A percentile compares a stretch with the other conserved stretches of the same genome.
Evolutionary conservation across 2,797 vertebrate genomes (phyloP).

Genomic region (Heteromormyrus szaboi): DNA sequence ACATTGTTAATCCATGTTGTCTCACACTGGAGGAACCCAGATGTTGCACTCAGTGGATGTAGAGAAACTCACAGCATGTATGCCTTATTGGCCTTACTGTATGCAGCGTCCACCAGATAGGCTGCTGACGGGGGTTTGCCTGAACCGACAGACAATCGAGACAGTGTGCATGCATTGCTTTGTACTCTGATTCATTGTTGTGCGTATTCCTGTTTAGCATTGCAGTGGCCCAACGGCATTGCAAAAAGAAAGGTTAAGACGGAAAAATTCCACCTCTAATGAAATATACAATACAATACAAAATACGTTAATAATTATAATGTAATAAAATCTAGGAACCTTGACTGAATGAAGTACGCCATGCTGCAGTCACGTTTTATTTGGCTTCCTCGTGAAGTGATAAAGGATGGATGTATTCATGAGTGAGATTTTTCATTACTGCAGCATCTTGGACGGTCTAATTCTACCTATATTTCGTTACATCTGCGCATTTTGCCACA

Average conservation of each 20-base stretch:
- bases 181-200: constrained; percentile 30
- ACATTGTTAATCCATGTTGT: constrained; percentile 7
- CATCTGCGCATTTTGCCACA: neutral
- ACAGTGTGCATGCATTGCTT: constrained; percentile 19
- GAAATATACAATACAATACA: neutral
- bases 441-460: neutral
- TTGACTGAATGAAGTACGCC: neutral
- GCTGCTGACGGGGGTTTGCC: constrained; percentile 10
- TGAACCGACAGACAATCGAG: constrained; percentile 22
- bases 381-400: neutral
- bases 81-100: constrained; percentile 2
- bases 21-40: constrained; percentile 6
- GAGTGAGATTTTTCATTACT: neutral
- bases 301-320: neutral
- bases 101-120: neutral
- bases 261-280: neutral
- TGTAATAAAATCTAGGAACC: neutral
- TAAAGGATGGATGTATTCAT: neutral
- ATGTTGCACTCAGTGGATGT: neutral
- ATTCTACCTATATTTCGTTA: neutral
- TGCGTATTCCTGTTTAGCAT: neutral
- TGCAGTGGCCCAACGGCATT: neutral
- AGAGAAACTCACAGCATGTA: neutral
- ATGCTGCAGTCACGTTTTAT: neutral
- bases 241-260: neutral